These are phyloP conservation scores for Brachionus rotundiformis DNA, from an alignment of 1,140 invertebrate species.

Conservation along the genomic window DNA sequence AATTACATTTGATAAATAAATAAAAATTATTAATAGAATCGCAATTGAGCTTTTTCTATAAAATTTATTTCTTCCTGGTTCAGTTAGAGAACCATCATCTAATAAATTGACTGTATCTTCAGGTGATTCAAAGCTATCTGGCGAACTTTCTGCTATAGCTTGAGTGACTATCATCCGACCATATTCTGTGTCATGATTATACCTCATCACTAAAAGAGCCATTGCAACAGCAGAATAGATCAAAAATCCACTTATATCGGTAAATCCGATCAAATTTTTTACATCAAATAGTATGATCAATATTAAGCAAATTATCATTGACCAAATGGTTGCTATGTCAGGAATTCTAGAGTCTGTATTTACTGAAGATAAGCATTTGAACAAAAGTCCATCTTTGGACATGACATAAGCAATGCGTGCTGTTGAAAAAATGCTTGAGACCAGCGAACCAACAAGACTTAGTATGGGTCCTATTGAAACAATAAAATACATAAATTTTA, in stretches of 20 bases:
- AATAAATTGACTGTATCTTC: constrained; percentile 27
- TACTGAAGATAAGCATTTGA: constrained; percentile 20
- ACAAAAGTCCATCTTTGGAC: constrained; percentile 48
- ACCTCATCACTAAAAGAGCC: constrained; percentile 24
- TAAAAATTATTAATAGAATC: neutral
- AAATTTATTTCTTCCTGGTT: neutral
- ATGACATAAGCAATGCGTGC: constrained; percentile 40
- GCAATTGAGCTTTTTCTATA: neutral
- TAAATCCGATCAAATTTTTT: constrained; percentile 39
- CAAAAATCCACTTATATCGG: constrained; percentile 47
- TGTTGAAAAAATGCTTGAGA: constrained; percentile 34
- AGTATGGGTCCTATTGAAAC: constrained; percentile 33
- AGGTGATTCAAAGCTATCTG: neutral
- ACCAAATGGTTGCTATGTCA: neutral
- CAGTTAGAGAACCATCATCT: neutral
- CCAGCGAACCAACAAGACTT: constrained; percentile 21
- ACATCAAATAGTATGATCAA: constrained; percentile 33
- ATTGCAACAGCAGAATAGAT: constrained; percentile 24
- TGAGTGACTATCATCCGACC: neutral
- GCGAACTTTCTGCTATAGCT: neutral
- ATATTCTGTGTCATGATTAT: neutral
- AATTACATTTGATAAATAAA: constrained; percentile 14
- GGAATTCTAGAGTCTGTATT: constrained; percentile 18
- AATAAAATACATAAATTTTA: constrained; percentile 22
- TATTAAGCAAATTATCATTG: constrained; percentile 17